These are phyloP conservation scores for Sebastes nivosus DNA, from an alignment of 2,797 vertebrate species.

Conservation along the genomic window DNA sequence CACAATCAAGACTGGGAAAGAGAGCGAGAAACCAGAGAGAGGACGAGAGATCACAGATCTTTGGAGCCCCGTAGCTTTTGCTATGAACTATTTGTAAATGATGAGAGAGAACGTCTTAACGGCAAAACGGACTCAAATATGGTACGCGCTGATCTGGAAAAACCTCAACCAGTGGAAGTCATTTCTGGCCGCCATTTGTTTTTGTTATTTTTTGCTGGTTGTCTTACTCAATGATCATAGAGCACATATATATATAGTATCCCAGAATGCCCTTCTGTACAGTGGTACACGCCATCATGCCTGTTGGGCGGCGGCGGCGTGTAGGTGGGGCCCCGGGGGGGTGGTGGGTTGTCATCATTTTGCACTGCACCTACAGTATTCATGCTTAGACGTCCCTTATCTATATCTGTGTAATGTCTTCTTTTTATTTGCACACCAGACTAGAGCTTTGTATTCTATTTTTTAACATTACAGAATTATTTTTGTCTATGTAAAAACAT, in stretches of 20 bases:
- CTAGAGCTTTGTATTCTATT: conserved; percentile 86
- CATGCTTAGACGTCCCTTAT: conserved; percentile 81
- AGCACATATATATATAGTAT: conserved; percentile 75
- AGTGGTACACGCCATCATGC: conserved; percentile 63
- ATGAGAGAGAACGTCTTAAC: conserved; percentile 50
- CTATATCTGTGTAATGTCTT: conserved; percentile 82
- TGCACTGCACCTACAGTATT: conserved; percentile 85
- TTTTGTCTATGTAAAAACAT: conserved; percentile 82
- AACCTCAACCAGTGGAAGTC: conserved; percentile 76
- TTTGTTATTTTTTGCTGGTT: conserved; percentile 55
- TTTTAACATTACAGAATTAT: conserved; percentile 86
- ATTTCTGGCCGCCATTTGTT: conserved; percentile 69
- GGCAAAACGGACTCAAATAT: conserved; percentile 48
- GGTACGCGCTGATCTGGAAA: conserved; percentile 55
- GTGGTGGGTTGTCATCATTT: conserved; percentile 73
- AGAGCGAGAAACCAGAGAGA: conserved; percentile 39
- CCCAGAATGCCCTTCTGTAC: conserved; percentile 70
- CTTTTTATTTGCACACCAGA: conserved; percentile 86
- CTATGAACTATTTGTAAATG: conserved; percentile 65
- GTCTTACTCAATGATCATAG: conserved; percentile 68
- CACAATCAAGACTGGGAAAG: conserved; percentile 80
- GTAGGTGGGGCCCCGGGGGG: not conserved
- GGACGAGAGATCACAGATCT: conserved; percentile 60
- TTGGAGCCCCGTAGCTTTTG: conserved; percentile 49
- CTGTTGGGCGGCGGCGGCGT: conserved; percentile 43